These are phyloP conservation scores for Setophaga petechia DNA, from an alignment of 2,113 vertebrate species.

Conservation along the genomic window DNA sequence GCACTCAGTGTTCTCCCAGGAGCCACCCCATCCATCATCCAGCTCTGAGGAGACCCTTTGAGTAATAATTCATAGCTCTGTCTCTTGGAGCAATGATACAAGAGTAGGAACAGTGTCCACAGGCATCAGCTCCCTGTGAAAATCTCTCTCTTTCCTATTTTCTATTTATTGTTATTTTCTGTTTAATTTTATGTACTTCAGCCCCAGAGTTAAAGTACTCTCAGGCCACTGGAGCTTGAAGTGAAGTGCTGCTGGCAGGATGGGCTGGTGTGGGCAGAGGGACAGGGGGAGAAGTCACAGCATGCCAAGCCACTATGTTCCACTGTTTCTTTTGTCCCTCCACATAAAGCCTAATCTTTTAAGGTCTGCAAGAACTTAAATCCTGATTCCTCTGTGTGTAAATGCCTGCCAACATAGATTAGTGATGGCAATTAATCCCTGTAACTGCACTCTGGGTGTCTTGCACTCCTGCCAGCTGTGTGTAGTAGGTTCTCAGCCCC, in stretches of 20 bases:
- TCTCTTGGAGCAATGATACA: background rate
- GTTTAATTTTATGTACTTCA: background rate
- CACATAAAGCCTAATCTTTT: background rate
- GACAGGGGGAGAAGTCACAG: background rate
- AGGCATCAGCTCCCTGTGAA: background rate
- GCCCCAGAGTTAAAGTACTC: background rate
- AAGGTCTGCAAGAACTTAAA: conserved; percentile 17
- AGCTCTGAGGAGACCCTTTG: background rate
- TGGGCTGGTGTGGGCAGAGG: background rate
- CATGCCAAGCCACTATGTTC: background rate
- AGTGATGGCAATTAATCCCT: conserved; percentile 11
- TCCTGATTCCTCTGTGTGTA: background rate
- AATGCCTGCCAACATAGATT: conserved; percentile 23
- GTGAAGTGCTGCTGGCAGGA: background rate
- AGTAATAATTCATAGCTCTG: background rate
- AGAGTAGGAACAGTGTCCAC: background rate
- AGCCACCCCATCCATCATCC: background rate
- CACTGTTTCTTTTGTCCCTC: background rate
- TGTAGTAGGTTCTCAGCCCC: background rate
- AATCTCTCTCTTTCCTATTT: background rate
- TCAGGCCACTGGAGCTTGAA: background rate
- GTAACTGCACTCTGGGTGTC: background rate
- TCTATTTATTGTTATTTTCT: background rate
- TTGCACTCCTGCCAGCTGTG: background rate
- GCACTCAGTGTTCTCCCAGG: background rate